These are phyloP conservation scores for Corythaixoides concolor DNA, from an alignment of 2,113 vertebrate genomes.

Conservation along the genomic window DNA sequence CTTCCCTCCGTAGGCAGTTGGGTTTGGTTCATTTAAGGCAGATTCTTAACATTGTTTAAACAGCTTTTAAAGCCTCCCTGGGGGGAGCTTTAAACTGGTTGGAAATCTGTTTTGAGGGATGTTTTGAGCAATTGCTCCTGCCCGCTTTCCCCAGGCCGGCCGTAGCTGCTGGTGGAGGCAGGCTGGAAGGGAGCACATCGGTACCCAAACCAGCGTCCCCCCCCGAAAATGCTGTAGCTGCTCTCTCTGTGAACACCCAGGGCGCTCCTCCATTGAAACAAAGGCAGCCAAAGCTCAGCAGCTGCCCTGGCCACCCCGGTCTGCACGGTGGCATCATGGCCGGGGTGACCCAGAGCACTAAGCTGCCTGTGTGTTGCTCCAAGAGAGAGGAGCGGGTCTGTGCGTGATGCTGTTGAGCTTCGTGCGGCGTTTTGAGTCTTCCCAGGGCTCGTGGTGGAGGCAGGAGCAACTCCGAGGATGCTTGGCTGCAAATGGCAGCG, in stretches of 20 bases:
- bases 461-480: neutral
- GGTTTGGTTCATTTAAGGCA: constrained; percentile 3
- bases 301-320: neutral
- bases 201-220: neutral
- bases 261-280: neutral
- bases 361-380: accelerated
- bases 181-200: accelerated
- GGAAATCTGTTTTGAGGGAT: neutral
- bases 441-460: neutral
- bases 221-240: neutral
- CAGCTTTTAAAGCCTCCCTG: neutral
- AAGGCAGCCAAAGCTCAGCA: neutral
- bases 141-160: neutral
- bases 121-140: neutral
- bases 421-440: neutral
- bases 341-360: neutral
- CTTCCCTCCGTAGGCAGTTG: neutral
- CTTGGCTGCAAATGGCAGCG: neutral
- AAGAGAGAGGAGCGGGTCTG: neutral
- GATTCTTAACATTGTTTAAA: constrained; percentile 5
- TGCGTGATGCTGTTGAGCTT: neutral
- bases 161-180: neutral
- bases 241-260: neutral
- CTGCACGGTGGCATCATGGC: neutral
- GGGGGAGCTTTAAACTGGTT: neutral